Conservation (phyloP, 53 echinoderm and acorn worm species). For the Paracentrotus lividus region DNA sequence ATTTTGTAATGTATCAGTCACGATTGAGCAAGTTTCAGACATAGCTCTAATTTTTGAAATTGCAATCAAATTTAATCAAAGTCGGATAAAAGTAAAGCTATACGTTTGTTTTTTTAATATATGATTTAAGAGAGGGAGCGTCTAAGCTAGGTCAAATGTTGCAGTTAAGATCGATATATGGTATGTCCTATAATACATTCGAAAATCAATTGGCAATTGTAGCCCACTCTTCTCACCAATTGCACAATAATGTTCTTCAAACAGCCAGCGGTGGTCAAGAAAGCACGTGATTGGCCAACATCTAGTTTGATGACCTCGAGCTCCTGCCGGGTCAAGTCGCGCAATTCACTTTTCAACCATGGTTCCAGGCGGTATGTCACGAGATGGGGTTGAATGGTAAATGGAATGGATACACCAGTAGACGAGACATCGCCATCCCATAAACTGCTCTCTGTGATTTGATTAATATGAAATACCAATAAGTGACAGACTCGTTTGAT, state of each 20-base stretch:
- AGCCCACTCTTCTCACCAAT: not conserved
- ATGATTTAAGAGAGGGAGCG: not conserved
- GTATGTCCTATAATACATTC: not conserved
- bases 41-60: not conserved
- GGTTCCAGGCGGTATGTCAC: not conserved
- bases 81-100: too few species aligned
- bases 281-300: not conserved
- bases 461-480: not conserved
- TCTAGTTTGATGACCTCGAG: slow-evolving; percentile 31
- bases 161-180: not conserved
- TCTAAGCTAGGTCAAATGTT: not conserved
- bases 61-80: not conserved
- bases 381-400: not conserved
- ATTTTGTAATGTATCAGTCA: too few species aligned
- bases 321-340: slow-evolving; percentile 43
- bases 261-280: not conserved
- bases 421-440: not conserved
- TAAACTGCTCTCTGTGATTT: not conserved
- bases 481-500: not conserved
- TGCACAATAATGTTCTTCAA: slow-evolving; percentile 41
- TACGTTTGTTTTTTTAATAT: not conserved
- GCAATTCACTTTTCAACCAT: not conserved
- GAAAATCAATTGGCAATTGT: too few species aligned
- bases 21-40: too few species aligned
- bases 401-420: not conserved